Percentiles rank a stretch among this genome's conserved stretches.
Evolutionary conservation across 2,888 invertebrate species (phyloP).

Genomic region (Bruchidius siliquastri): DNA sequence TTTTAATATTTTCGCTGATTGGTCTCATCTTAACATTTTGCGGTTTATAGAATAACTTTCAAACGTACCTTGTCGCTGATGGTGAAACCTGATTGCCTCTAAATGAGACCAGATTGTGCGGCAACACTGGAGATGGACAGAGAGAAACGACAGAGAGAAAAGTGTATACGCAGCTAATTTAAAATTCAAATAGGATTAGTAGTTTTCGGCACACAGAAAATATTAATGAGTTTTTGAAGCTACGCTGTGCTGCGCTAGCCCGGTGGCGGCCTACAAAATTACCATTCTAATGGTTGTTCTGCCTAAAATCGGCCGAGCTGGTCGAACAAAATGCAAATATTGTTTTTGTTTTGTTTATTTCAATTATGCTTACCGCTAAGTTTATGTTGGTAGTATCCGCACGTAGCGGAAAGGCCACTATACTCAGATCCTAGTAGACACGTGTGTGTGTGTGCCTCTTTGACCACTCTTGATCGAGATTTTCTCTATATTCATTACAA

Average conservation of each 20-base stretch:
- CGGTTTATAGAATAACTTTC: too few species aligned
- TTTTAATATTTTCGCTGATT: too few species aligned
- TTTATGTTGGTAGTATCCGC: neutral
- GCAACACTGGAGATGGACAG: neutral
- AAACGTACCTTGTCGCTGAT: too few species aligned
- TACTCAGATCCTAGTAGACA: too few species aligned
- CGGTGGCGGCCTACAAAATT: neutral
- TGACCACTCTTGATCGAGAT: too few species aligned
- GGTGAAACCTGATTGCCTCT: too few species aligned
- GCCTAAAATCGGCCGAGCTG: neutral
- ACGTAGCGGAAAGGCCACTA: neutral
- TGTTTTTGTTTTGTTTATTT: neutral
- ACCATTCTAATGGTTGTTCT: neutral
- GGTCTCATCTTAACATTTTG: too few species aligned
- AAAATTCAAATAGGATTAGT: neutral
- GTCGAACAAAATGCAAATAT: neutral
- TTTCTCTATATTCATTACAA: too few species aligned
- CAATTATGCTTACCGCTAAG: neutral
- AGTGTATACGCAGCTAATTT: neutral
- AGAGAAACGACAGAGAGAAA: neutral
- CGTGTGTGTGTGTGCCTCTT: too few species aligned
- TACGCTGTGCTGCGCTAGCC: too few species aligned
- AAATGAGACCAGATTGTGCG: neutral
- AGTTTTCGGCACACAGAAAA: neutral
- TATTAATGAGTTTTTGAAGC: neutral